Conservation (phyloP, 2,888 invertebrate species). For the Mythimna ferrago region DNA sequence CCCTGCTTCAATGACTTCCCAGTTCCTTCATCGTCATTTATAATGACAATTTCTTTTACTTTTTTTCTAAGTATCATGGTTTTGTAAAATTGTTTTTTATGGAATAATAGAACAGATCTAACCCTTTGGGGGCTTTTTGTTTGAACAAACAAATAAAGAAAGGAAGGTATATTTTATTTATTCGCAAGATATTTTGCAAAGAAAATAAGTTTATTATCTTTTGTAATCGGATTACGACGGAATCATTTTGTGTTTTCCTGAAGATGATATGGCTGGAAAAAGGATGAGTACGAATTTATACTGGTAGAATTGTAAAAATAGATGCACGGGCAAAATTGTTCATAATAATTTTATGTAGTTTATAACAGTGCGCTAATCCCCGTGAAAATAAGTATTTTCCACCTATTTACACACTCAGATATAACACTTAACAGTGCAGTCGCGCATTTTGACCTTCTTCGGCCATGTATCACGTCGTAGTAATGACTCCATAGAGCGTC, state of each 20-base stretch:
- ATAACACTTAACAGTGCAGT: too few relatives aligned
- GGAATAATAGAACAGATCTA: background rate
- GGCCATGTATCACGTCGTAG: too few relatives aligned
- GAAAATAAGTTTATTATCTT: background rate
- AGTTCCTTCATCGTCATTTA: constrained; percentile 67
- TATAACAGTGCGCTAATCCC: too few relatives aligned
- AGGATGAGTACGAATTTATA: background rate
- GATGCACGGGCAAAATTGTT: too few relatives aligned
- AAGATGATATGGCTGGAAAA: background rate
- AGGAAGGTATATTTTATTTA: background rate
- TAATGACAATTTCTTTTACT: constrained; percentile 62
- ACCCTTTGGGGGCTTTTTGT: background rate
- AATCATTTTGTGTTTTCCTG: background rate
- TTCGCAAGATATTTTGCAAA: background rate
- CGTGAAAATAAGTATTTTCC: too few relatives aligned
- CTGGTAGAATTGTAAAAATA: background rate
- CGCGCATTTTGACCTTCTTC: too few relatives aligned
- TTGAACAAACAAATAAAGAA: background rate
- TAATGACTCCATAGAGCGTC: too few relatives aligned
- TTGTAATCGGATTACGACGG: constrained; percentile 3
- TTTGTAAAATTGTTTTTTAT: constrained; percentile 12
- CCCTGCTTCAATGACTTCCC: constrained; percentile 61
- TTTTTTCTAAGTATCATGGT: constrained; percentile 27
- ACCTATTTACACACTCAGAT: too few relatives aligned
- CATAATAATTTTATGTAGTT: too few relatives aligned